Evolutionary conservation across 2,888 invertebrate species (phyloP).

Genomic region (Falcaria lacertinaria): DNA sequence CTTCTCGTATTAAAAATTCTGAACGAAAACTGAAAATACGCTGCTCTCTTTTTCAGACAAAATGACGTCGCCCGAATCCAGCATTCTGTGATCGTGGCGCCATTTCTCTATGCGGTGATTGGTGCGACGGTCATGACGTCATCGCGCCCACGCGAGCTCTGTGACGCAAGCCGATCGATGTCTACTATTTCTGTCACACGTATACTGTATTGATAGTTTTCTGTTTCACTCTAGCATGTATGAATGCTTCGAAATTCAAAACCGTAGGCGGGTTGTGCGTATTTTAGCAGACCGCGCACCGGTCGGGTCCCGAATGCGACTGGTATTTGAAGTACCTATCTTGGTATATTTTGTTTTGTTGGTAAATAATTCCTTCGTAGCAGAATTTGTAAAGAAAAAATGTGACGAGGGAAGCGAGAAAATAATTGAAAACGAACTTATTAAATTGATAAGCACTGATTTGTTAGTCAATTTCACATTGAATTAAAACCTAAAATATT

Average conservation of each 20-base stretch:
- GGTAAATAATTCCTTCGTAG: constrained; percentile 45
- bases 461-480: no score
- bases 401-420: no score
- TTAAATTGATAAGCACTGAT: no score
- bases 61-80: constrained; percentile 19
- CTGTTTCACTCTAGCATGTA: constrained; percentile 49
- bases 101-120: constrained; percentile 56
- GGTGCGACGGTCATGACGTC: constrained; percentile 67
- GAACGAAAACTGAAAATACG: no score
- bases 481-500: no score
- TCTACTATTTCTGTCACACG: constrained; percentile 37
- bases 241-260: constrained; percentile 65
- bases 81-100: constrained; percentile 59
- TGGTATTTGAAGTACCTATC: no score
- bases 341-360: constrained; percentile 50
- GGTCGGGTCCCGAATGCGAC: constrained; percentile 45
- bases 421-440: no score
- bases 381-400: neutral
- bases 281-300: constrained; percentile 38
- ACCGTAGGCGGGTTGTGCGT: constrained; percentile 73
- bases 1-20: no score
- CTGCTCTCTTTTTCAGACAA: neutral
- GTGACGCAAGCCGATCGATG: constrained; percentile 78
- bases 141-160: constrained; percentile 71
- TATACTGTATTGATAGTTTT: constrained; percentile 5